Evolutionary conservation across 2,113 vertebrate species (phyloP), one percentile per base, ranked within the genome.

Genomic region (Martes martes): DNA sequence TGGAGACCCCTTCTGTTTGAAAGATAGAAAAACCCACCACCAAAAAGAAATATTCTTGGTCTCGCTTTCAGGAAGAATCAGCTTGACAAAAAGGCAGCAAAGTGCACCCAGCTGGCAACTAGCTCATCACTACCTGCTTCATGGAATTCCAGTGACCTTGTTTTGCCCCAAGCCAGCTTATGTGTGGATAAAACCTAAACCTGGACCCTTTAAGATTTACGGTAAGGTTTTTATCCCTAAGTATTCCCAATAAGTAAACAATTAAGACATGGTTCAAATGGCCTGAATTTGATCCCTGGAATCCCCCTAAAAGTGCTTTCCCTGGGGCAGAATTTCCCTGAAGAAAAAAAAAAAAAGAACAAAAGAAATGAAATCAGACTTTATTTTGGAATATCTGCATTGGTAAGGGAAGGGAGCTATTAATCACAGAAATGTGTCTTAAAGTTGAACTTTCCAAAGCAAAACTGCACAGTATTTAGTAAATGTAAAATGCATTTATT

Each of bases 221-320:
- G 67, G 95, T 90, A 94, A 95, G 82, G 42, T 31, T 82, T 65
- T 59, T 52, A 82, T 86, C 85, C 67, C 67, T 80, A 74, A 86
- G 23, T 33, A 73, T 85, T 74, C 57, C 31, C 91, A 87, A 87
- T 67, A 91, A 50, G 50, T 47, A 90, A 95, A 94, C 45, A 97
- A 42, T 82, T 71, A 92, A 94, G n/a, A 86, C 71, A 65, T 67
- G 19, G 67, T 71, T 94, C 42, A 39, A 73, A 59, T 96, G 96
- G 65, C 96, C 97, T 97, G 65, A 89, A 63, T 74, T 55, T 96
- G 97, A 96, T 95, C 95, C 71, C 95, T 96, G 97, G 98, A 98
- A 98, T 98, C 93, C 4, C 97, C 97, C 98, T 98, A 91, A 89
- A 91, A 97, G 83, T 65, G 92, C 45, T 95, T 96, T 97, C 89